A percentile compares a stretch with the other conserved stretches of the same genome.
Evolutionary conservation across 2,113 vertebrate species (phyloP).

Genomic region (Rhinopomastus cyanomelas): DNA sequence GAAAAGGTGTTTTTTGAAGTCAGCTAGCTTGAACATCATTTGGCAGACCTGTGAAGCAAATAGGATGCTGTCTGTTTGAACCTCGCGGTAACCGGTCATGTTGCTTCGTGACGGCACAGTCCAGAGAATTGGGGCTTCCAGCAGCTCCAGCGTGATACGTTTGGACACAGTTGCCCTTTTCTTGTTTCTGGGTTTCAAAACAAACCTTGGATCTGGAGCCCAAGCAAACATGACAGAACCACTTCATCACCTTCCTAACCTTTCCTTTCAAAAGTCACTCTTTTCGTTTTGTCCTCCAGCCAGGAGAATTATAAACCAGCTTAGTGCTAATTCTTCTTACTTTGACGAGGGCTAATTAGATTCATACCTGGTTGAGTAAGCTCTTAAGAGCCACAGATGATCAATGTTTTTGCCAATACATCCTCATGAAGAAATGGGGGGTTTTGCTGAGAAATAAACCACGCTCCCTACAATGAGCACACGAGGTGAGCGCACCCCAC

Average conservation of each 20-base stretch:
- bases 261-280: background rate
- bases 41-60: background rate
- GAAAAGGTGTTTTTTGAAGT: background rate
- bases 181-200: background rate
- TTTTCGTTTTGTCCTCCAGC: conserved; percentile 26
- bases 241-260: conserved; percentile 19
- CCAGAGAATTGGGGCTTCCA: background rate
- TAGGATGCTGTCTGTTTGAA: background rate
- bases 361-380: conserved; percentile 46
- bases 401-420: background rate
- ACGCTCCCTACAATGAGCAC: background rate
- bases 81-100: background rate
- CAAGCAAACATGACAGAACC: background rate
- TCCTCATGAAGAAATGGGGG: conserved; percentile 35
- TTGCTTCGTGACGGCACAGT: background rate
- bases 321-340: conserved; percentile 51
- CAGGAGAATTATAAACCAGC: conserved; percentile 51
- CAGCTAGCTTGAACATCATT: background rate
- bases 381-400: conserved; percentile 55
- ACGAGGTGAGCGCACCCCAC: background rate
- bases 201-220: background rate
- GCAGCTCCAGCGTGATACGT: background rate
- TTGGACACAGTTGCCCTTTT: background rate
- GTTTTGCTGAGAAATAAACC: conserved; percentile 14
- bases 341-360: conserved; percentile 48